Evolutionary conservation across 2,113 vertebrate genomes (phyloP), one percentile per base, ranked within the genome.

Genomic region (Rhabdornis inornatus): DNA sequence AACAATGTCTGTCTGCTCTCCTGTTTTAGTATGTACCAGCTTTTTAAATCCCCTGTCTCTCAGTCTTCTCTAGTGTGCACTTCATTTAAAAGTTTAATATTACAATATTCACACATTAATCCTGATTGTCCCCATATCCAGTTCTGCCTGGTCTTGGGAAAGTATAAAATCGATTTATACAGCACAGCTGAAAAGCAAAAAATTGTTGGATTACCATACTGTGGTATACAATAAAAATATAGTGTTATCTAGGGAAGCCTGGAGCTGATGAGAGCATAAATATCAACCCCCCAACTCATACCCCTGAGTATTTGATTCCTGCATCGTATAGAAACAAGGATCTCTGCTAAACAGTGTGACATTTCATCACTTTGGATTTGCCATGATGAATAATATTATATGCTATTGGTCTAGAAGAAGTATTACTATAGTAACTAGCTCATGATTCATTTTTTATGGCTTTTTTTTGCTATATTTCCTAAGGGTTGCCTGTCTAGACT

Each of bases 11-110:
- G 6, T 39, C 68, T 69, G 64, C 79, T 89, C 17, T 84, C 72
- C 55, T 82, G 55, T 53, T 79, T 74, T 47, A 53, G 57, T 44
- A 13, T 18, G 13, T 53, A 45, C 55, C 50, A 70, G 78, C 42
- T 72, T 90, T 61, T 86, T 2, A 33, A 94, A 78, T 89, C 69
- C 30, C 30, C 18, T 33, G 4, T 77, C 47, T 72, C 89, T 96
- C 95, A 83, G 91, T 82, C 93, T 95, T 94, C 88, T 96, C 83
- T 78, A 83, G 93, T 65, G 94, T 88, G 91, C 27, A 45, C 79
- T 95, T 96, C 82, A 83, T 96, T 93, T 95, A 87, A 76, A 96
- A 94, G 78, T 87, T 95, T 95, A 78, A 61, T 94, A 95, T 92
- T 91, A 76, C 30, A 53, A 40, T 56, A 79, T 93, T 94, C 87